Conservation (phyloP, 2,797 vertebrate species). For the Phrynocephalus vlangalii region DNA sequence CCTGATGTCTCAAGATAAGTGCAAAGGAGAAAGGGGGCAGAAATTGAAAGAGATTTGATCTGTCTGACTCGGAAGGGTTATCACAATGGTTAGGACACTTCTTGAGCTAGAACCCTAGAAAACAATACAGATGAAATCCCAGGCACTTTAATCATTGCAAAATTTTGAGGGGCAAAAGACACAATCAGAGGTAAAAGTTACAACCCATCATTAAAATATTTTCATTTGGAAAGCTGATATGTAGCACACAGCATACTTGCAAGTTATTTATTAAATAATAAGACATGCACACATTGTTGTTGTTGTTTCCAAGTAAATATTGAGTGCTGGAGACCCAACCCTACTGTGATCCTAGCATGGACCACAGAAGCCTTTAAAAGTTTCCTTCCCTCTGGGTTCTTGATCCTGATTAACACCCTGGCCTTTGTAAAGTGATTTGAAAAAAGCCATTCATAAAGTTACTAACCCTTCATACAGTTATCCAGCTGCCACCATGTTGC, state of each 20-base stretch:
- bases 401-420: not conserved
- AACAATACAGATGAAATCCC: not conserved
- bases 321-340: not conserved
- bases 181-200: not conserved
- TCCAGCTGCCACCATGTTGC: not conserved
- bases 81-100: not conserved
- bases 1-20: not conserved
- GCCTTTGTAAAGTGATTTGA: not conserved
- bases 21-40: too few relatives aligned
- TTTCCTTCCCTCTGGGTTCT: not conserved
- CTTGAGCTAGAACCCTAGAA: not conserved
- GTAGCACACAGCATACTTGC: not conserved
- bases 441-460: not conserved
- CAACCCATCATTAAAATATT: not conserved
- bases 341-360: not conserved
- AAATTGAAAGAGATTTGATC: not conserved
- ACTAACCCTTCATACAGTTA: too few relatives aligned
- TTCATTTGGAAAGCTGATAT: not conserved
- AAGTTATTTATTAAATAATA: too few relatives aligned
- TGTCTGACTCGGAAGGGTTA: not conserved
- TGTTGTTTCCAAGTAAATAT: not conserved
- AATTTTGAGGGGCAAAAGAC: not conserved
- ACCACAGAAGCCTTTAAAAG: not conserved
- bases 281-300: not conserved
- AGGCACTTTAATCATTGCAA: not conserved